phyloP scores from a whole-genome alignment of 2,113 vertebrate genomes.

The Rattus norvegicus region DNA sequence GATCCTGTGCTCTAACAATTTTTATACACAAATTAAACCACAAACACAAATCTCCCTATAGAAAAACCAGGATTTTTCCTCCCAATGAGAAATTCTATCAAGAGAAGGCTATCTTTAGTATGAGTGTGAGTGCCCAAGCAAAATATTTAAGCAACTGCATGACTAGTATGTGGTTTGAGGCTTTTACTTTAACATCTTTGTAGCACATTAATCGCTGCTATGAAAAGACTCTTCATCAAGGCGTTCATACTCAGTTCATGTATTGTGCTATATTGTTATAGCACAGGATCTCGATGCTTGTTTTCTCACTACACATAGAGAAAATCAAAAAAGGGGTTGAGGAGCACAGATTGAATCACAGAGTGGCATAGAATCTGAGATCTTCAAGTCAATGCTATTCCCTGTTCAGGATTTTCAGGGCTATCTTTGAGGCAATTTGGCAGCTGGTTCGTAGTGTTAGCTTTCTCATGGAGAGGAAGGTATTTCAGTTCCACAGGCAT shows the following conservation, averaged over 20 bases:
- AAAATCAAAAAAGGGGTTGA: slow-evolving; percentile 13
- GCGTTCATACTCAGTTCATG: slow-evolving; percentile 74
- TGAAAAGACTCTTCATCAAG: slow-evolving; percentile 69
- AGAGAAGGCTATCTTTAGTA: slow-evolving; percentile 73
- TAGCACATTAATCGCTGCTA: slow-evolving; percentile 75
- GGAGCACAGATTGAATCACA: not conserved
- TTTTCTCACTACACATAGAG: slow-evolving; percentile 17
- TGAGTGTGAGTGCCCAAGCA: slow-evolving; percentile 77
- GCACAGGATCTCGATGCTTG: no score
- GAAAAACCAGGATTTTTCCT: slow-evolving; percentile 61
- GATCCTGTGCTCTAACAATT: not conserved
- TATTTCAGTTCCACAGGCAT: not conserved
- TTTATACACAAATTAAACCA: slow-evolving; percentile 66
- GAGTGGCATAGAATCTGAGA: not conserved
- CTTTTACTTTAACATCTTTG: slow-evolving; percentile 77
- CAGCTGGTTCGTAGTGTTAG: not conserved
- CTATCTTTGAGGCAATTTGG: not conserved
- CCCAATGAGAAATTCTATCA: slow-evolving; percentile 64
- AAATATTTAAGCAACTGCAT: slow-evolving; percentile 77
- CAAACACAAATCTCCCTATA: slow-evolving; percentile 67
- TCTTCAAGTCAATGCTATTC: slow-evolving; percentile 24
- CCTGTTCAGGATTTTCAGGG: not conserved
- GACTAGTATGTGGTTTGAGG: slow-evolving; percentile 74
- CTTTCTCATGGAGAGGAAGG: slow-evolving; percentile 24
- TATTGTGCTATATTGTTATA: no score